Conservation (phyloP, 2,797 vertebrate genomes). For the Myripristis jacobus region DNA sequence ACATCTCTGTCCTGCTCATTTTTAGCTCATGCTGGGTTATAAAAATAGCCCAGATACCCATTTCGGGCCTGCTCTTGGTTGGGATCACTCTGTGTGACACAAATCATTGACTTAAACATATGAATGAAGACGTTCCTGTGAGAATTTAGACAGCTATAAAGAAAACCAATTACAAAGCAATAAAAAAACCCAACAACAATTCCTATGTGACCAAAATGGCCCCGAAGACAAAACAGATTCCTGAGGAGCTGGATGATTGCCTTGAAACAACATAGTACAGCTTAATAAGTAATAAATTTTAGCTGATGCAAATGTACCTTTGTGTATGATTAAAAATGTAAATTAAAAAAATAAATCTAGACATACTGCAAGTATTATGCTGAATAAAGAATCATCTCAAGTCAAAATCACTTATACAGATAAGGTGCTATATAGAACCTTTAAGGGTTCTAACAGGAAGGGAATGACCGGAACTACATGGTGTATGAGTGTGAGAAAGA, state of each 20-base stretch:
- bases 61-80: constrained; percentile 44
- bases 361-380: neutral
- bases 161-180: constrained; percentile 39
- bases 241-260: neutral
- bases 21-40: constrained; percentile 37
- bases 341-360: neutral
- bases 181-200: constrained; percentile 18
- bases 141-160: constrained; percentile 11
- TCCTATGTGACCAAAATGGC: constrained; percentile 26
- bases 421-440: too few species aligned
- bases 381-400: neutral
- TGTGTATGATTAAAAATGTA: too few species aligned
- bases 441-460: too few species aligned
- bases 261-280: neutral
- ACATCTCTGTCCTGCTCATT: constrained; percentile 47
- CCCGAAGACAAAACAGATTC: constrained; percentile 12
- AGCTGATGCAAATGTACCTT: neutral
- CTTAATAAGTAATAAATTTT: too few species aligned
- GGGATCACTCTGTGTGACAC: constrained; percentile 38
- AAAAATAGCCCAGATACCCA: constrained; percentile 41
- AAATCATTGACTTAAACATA: constrained; percentile 36
- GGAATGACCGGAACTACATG: neutral
- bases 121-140: constrained; percentile 65
- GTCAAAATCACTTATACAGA: neutral
- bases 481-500: neutral